A percentile compares a stretch with the other conserved stretches of the same genome.
phyloP scores from a whole-genome alignment of 2,113 vertebrate genomes.

The Paramisgurnus dabryanus region DNA sequence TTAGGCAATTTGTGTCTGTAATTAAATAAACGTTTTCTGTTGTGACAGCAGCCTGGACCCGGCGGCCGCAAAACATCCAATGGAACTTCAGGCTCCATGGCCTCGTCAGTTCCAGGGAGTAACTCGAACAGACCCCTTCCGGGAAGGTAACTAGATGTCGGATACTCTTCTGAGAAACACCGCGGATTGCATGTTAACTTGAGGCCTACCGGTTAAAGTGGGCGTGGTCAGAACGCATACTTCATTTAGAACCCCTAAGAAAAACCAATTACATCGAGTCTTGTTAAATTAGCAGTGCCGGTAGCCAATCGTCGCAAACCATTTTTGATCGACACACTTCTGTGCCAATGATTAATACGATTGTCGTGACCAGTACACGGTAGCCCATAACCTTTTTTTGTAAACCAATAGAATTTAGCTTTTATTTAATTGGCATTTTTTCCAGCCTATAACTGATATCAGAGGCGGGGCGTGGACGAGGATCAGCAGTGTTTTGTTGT shows the following conservation, averaged over 20 bases:
- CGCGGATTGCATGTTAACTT: conserved; percentile 44
- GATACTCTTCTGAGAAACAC: conserved; percentile 34
- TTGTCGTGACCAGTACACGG: not conserved
- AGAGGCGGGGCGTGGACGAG: not conserved
- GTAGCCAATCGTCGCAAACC: not conserved
- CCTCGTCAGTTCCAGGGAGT: conserved; percentile 50
- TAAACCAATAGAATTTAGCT: conserved; percentile 41
- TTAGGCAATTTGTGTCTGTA: not conserved
- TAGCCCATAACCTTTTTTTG: not conserved
- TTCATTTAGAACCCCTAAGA: not conserved
- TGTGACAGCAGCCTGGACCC: conserved; percentile 54
- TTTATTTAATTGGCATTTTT: not conserved
- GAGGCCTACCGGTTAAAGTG: conserved; percentile 59
- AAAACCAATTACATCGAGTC: conserved; percentile 29
- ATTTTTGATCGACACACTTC: conserved; percentile 31
- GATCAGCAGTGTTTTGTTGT: conserved; percentile 66
- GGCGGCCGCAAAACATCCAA: conserved; percentile 58
- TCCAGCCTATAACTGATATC: conserved; percentile 6
- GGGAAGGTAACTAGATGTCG: conserved; percentile 54
- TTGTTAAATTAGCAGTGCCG: not conserved
- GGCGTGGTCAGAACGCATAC: conserved; percentile 42
- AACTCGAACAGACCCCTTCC: conserved; percentile 51
- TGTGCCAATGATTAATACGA: not conserved
- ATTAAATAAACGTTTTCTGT: not conserved
- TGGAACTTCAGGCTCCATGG: conserved; percentile 52